Conservation (phyloP, 2,113 vertebrate species). For the Erinaceus europaeus region DNA sequence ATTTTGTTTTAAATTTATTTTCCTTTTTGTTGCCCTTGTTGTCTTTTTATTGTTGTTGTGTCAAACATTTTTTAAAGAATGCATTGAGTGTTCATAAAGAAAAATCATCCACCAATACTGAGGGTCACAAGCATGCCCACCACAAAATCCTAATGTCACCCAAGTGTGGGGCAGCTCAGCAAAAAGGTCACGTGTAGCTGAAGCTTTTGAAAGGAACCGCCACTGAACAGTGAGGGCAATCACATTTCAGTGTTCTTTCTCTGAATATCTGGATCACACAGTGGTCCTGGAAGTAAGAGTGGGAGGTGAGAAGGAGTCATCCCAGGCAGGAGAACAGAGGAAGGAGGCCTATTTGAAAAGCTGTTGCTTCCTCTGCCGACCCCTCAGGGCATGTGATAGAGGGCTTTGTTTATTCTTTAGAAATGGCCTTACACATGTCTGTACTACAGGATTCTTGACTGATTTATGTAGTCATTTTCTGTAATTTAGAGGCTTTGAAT, state of each 20-base stretch:
- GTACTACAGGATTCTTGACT: not conserved
- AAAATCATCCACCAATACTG: not conserved
- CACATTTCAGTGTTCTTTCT: not conserved
- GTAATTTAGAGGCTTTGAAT: slow-evolving; percentile 54
- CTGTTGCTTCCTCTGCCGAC: not conserved
- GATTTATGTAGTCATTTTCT: slow-evolving; percentile 42
- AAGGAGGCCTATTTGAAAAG: not conserved
- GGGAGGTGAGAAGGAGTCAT: not conserved
- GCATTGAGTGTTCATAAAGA: not conserved
- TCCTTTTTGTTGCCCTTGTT: too few relatives aligned
- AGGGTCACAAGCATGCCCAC: not conserved
- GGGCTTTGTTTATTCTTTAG: slow-evolving; percentile 47
- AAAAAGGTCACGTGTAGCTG: not conserved
- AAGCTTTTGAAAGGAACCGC: not conserved
- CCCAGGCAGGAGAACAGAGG: not conserved
- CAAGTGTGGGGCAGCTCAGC: not conserved
- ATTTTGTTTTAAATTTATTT: too few relatives aligned
- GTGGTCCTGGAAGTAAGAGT: not conserved
- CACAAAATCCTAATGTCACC: not conserved
- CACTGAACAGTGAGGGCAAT: not conserved
- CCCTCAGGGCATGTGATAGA: not conserved
- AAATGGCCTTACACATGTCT: not conserved
- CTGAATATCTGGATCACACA: not conserved
- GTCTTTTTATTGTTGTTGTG: too few relatives aligned
- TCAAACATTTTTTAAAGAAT: too few relatives aligned